Evolutionary conservation across 92 coral and sea anemone genomes (phyloP), one percentile per base, ranked within the genome.

Genomic region (Virgularia gustaviana): DNA sequence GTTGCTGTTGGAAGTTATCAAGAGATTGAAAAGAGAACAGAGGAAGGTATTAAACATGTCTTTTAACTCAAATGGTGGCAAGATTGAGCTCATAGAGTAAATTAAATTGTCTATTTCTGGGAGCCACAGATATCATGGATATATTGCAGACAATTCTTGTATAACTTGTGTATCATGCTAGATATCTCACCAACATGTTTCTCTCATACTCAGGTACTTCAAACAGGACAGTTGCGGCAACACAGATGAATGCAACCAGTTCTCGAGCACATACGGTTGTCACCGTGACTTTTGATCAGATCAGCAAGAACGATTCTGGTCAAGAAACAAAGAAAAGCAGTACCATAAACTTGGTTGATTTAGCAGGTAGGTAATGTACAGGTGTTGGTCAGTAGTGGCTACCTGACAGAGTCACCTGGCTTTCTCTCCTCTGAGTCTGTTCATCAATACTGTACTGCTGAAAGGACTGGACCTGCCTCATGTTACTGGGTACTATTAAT

Each of bases 161-260:
- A n/a, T n/a, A n/a, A n/a, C n/a, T n/a, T n/a, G n/a, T n/a, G n/a
- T n/a, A n/a, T n/a, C n/a, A n/a, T n/a, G n/a, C n/a, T n/a, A n/a
- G n/a, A n/a, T n/a, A n/a, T n/a, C n/a, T n/a, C n/a, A n/a, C n/a
- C n/a, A n/a, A 57, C 25, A n/a, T n/a, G n/a, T n/a, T n/a, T n/a
- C n/a, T n/a, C n/a, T n/a, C n/a, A n/a, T n/a, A n/a, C n/a, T 20
- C 54, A 94, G 99, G 99, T 15, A 94, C 99, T 34, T 80, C 99
- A 28, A 94, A 94, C 37, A 81, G 99, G 43, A 94, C 99, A 5
- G 96, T 94, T 24, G 99, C 99, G n/a, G 90, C 96, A 3, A 94
- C 99, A 0, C 99, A 94, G 51, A 94, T 94, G 99, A 94, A 94
- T 75, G 99, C 99, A 0, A 94, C 99, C n/a, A 94, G 99, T 75